Base-by-base conservation (phyloP, 2,797 vertebrate genomes). In the Lophotriccus pileatus region DNA sequence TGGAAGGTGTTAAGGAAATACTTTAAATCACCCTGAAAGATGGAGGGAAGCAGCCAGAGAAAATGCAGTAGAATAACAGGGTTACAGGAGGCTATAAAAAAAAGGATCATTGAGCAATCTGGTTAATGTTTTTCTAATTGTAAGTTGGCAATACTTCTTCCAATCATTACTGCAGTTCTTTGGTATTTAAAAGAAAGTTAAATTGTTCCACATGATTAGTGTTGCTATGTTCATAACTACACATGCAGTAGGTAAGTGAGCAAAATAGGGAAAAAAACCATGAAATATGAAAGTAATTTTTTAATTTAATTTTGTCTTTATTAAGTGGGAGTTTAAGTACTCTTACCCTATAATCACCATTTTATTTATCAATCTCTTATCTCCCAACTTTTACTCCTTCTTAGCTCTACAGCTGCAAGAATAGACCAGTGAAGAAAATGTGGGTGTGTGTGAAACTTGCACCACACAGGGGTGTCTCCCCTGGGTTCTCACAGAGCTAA, bases 361-460 rank as follows among this genome's bases (percentile, higher is more conserved):
- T 84, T 87, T 77, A 90, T 43, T 80, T 85, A 87, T 27, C 3
- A 0, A 63, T 79, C 52, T 63, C 81, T 79, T 87, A 76, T 36
- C 32, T 89, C 87, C 47, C 63, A 88, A 67, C 24, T 90, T 76
- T 62, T 88, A 87, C 14, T 78, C 50, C 67, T 37, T 87, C 75
- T 90, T 94, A 94, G 78, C 34, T 92, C 73, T 84, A 87, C 10
- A 89, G 84, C 50, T 82, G 41, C 56, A 81, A 91, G 86, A 80
- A 92, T 19, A 88, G 47, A 87, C 79, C 64, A 87, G 55, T 70
- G 59, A 89, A 92, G 63, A 67, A 79, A 34, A 77, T 16, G 66
- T 4, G 15, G 37, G 34, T 11, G 36, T 41, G 41, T 17, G 24
- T 21, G 62, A 59, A 84, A 89, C 53, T 47, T 62, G 37, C 41